Base-by-base conservation (phyloP, 2,888 invertebrate species). In the Neria commutata region DNA sequence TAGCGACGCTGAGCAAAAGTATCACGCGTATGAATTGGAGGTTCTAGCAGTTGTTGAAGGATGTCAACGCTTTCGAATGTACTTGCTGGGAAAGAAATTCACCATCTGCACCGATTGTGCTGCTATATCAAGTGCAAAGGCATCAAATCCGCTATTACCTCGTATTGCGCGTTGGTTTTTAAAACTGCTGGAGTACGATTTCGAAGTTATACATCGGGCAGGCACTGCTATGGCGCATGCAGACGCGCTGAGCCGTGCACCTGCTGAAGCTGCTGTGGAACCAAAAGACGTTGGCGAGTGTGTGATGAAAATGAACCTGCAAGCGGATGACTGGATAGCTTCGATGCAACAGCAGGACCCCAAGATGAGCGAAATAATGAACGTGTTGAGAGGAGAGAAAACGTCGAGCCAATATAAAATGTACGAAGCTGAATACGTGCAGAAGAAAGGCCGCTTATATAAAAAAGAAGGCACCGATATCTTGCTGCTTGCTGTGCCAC, bases 11-110 rank as follows among this genome's bases (percentile, higher is more conserved):
- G 67, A 67, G 45, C 49, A 29, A 1, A 48, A 21, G 3, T 66
- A 62, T 25, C 65, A 66, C 26, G 65, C 58, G n/a, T 63, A 64
- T 29, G 64, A 67, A 42, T 17, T 66, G 1, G 58, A 65, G 42
- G 60, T 60, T 10, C 37, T 67, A 1, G 68, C 63, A 1, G 57
- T 64, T 0, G 67, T 67, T 6, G 67, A 62, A 14, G 17, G 17
- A 11, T 19, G n/a, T 2, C 17, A 42, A 16, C 42, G 42, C 3
- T 42, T 3, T 19, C n/a, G 19, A 42, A 17, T 17, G 17, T 5
- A 42, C 3, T 3, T 42, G 8, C 19, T 17, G 17, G 42, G 3
- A 16, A 42, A 14, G 17, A 11, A 19, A n/a, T 48, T 56, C 24
- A 24, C 14, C 1, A n/a, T 50, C 1, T 45, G 23, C 3, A 50